phyloP scores from a whole-genome alignment of 30 jellyfish, hydroid and myxozoan genomes.

The Aurelia coerulea region DNA sequence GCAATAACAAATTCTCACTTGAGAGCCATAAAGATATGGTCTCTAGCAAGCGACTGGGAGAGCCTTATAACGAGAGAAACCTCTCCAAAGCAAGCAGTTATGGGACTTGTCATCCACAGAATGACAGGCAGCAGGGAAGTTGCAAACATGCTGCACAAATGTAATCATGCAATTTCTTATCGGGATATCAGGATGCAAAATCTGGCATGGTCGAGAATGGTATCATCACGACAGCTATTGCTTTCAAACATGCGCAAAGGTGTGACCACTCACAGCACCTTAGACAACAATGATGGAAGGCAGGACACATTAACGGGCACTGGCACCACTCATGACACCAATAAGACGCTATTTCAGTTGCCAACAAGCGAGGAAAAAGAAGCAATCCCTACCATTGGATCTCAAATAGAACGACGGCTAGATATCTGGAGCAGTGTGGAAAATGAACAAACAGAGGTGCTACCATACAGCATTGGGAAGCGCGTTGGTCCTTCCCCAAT shows the following conservation, averaged over 20 bases:
- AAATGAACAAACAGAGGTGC: neutral
- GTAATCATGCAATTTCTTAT: conserved; percentile 43
- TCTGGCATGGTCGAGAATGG: conserved; percentile 49
- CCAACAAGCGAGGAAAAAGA: neutral
- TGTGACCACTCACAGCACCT: conserved; percentile 32
- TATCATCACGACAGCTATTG: neutral
- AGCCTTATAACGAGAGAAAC: conserved; percentile 9
- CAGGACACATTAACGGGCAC: conserved; percentile 52
- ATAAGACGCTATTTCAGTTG: conserved; percentile 54
- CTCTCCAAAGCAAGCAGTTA: conserved; percentile 42
- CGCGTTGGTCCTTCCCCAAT: conserved; percentile 21
- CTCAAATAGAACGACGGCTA: neutral
- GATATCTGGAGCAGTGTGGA: conserved; percentile 17
- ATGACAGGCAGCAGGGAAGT: conserved; percentile 39
- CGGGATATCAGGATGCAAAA: conserved; percentile 40
- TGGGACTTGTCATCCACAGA: conserved; percentile 26
- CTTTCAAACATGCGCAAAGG: conserved; percentile 40
- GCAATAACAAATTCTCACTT: conserved; percentile 4
- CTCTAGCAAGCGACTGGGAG: conserved; percentile 47
- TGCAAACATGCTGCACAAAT: conserved; percentile 28
- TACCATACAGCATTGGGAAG: conserved; percentile 31
- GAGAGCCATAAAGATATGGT: conserved; percentile 45
- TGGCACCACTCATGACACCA: conserved; percentile 62
- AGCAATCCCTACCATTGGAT: too few species aligned
- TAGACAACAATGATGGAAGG: conserved; percentile 53